Evolutionary conservation across 2,797 vertebrate species (phyloP).

Genomic region (Sebastes umbrosus): DNA sequence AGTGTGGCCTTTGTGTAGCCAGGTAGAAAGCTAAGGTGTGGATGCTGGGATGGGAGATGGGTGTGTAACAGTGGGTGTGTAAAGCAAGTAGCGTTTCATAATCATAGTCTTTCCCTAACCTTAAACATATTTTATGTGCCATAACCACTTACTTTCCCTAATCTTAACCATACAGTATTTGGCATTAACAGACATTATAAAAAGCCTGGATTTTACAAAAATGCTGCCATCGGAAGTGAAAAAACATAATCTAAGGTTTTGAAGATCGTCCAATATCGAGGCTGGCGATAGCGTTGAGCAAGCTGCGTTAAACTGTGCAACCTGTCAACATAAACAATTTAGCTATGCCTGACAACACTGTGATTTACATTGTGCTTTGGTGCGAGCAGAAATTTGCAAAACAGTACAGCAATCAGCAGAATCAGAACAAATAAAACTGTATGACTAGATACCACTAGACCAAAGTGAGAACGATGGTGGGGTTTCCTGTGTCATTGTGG

Average conservation of each 20-base stretch:
- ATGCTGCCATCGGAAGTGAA: background rate
- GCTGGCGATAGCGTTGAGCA: background rate
- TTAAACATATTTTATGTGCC: background rate
- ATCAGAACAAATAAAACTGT: background rate
- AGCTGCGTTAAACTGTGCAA: background rate
- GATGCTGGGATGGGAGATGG: background rate
- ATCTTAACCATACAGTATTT: background rate
- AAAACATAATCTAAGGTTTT: background rate
- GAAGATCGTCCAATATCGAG: background rate
- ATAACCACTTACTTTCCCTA: background rate
- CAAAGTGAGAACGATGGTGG: background rate
- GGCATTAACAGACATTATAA: background rate
- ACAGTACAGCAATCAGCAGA: background rate
- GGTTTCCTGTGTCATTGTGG: too few species aligned
- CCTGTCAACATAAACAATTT: background rate
- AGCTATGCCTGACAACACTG: background rate
- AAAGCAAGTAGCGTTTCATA: background rate
- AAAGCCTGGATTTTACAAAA: background rate
- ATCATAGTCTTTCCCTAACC: background rate
- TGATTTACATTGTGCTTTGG: background rate
- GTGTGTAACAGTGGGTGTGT: background rate
- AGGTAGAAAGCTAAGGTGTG: background rate
- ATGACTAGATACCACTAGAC: background rate
- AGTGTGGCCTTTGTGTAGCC: too few species aligned
- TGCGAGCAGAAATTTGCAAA: background rate